Conservation (phyloP, 2,797 vertebrate genomes). For the Pseudotriccus pelzelni region DNA sequence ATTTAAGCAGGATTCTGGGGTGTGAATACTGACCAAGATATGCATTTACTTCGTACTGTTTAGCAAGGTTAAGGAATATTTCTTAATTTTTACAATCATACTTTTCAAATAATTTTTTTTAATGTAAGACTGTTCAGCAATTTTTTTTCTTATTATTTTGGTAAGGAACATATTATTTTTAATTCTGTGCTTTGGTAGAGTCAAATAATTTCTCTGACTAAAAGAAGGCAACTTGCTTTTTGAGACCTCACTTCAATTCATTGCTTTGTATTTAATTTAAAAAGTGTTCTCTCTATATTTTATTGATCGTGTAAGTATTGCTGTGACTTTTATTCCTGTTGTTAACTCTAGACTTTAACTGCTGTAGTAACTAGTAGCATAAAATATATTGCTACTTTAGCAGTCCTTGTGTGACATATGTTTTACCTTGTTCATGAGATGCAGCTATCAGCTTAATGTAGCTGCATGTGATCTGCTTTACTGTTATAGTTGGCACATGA, state of each 20-base stretch:
- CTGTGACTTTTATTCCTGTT: neutral
- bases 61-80: neutral
- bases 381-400: neutral
- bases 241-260: neutral
- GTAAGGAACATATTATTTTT: neutral
- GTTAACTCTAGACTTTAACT: neutral
- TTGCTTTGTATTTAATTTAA: neutral
- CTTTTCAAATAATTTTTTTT: neutral
- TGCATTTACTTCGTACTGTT: neutral
- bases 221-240: neutral
- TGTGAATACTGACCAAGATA: neutral
- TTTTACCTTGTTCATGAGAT: neutral
- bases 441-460: neutral
- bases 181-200: neutral
- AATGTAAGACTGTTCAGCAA: neutral
- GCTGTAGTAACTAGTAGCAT: too few species aligned
- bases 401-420: neutral
- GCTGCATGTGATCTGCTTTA: neutral
- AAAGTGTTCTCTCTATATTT: neutral
- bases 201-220: neutral
- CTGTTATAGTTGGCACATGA: neutral
- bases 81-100: neutral
- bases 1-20: neutral
- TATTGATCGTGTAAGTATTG: neutral
- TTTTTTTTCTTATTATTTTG: neutral